These are phyloP conservation scores for Lycaena phlaeas DNA, from an alignment of 2,888 invertebrate genomes.

Conservation along the genomic window DNA sequence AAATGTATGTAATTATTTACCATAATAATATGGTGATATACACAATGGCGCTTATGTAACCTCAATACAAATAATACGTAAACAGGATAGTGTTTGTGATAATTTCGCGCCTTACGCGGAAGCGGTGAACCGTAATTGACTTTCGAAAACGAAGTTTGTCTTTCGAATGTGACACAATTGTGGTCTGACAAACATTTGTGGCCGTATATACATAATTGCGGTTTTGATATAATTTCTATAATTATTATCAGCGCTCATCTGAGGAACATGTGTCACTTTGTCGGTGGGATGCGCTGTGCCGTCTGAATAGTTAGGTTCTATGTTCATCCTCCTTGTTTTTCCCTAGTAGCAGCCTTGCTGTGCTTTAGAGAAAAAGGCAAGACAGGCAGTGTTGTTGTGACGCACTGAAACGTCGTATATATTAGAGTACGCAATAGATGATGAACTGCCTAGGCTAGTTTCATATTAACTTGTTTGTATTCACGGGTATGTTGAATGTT, in stretches of 20 bases:
- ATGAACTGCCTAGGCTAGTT: too few species aligned
- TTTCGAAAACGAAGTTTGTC: constrained; percentile 10
- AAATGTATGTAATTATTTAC: constrained; percentile 19
- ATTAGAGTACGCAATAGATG: too few species aligned
- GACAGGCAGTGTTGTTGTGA: too few species aligned
- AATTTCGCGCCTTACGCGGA: constrained; percentile 56
- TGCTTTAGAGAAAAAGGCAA: too few species aligned
- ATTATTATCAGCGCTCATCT: constrained; percentile 5
- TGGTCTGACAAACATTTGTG: constrained; percentile 31
- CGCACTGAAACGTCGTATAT: too few species aligned
- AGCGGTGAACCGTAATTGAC: constrained; percentile 47
- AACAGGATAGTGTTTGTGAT: constrained; percentile 14
- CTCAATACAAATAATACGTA: not conserved
- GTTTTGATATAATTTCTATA: not conserved
- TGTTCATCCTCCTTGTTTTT: too few species aligned
- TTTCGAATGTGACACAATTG: constrained; percentile 26
- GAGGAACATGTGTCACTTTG: too few species aligned
- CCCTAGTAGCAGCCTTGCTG: too few species aligned
- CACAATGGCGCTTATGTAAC: not conserved
- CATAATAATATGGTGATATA: constrained; percentile 12
- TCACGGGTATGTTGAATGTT: too few species aligned
- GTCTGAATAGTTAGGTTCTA: too few species aligned
- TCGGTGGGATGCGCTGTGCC: too few species aligned
- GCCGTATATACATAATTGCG: not conserved
- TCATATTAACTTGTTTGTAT: too few species aligned